Evolutionary conservation across 1,140 invertebrate genomes (phyloP).

Genomic region (Bombus superbus): DNA sequence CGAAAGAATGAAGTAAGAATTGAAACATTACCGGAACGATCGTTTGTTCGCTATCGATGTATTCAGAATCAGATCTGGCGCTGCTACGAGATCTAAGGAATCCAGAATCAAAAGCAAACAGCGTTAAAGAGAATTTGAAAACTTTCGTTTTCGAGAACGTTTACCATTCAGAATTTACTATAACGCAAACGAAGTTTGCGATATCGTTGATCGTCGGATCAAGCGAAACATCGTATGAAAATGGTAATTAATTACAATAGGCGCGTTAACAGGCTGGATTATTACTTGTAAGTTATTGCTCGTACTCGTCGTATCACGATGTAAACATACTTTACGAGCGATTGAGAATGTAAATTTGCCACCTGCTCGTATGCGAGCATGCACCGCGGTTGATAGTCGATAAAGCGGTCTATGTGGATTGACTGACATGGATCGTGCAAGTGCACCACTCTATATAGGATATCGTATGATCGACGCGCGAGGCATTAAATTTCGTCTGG

Average conservation of each 20-base stretch:
- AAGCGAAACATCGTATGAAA: neutral
- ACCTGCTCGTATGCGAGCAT: neutral
- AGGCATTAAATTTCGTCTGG: neutral
- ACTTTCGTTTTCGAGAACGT: too few species aligned
- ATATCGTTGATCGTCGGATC: neutral
- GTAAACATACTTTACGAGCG: neutral
- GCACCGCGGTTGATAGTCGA: neutral
- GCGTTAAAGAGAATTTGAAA: neutral
- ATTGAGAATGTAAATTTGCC: neutral
- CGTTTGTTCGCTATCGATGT: too few species aligned
- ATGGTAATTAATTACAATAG: neutral
- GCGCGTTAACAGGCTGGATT: neutral
- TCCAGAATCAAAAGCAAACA: neutral
- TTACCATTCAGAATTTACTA: neutral
- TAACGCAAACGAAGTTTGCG: neutral
- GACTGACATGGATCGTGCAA: neutral
- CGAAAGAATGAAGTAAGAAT: neutral
- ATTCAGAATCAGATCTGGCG: too few species aligned
- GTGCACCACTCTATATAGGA: neutral
- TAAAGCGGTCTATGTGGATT: constrained; percentile 30
- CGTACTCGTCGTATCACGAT: too few species aligned
- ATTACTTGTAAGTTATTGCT: neutral
- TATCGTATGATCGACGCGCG: neutral
- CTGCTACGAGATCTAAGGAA: too few species aligned
- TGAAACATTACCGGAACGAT: neutral